Evolutionary conservation across 2,113 vertebrate species (phyloP), one percentile per base, ranked within the genome.

Genomic region (Hipposideros armiger): DNA sequence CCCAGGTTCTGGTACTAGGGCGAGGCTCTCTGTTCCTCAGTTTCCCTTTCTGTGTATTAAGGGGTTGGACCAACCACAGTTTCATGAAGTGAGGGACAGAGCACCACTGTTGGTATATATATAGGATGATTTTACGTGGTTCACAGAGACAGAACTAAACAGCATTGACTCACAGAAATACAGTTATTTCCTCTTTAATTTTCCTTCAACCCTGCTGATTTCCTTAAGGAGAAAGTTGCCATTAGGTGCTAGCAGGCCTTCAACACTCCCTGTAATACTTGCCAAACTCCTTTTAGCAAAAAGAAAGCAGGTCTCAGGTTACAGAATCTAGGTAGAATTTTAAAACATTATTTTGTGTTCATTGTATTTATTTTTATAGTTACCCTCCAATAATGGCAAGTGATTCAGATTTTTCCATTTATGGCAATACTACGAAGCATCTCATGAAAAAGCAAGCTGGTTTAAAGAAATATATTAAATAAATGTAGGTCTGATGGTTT

Each of bases 291-390:
- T 92, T 90, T 47, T 70, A 52, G 76, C 4, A 72, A 72, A 85
- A 76, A 80, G 26, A 74, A 87, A 83, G 22, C 47, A 76, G 40
- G 26, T 67, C 69, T 78, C 3, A 32, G 78, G n/a, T 77, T 91
- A 30, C 42, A 83, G 58, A 67, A 40, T 52, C 67, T 58, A 50
- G 83, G 47, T 54, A 47, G 45, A 92, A 47, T 83, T 72, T 52
- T 86, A 32, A 56, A 70, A 47, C 30, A 50, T 82, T 88, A 72
- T 77, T 85, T 94, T 89, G 22, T 78, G 32, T 50, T 91, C 42
- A 4, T 36, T 56, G 13, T 88, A 10, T 86, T 95, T 94, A 77
- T 78, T 73, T 93, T 72, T 89, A 73, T 4, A 70, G 56, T 64
- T 52, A 16, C 26, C 24, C 74, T 47, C 72, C 74, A 9, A 45